phyloP scores from a whole-genome alignment of 23 tunicate genomes.

The Aplidium turbinatum region DNA sequence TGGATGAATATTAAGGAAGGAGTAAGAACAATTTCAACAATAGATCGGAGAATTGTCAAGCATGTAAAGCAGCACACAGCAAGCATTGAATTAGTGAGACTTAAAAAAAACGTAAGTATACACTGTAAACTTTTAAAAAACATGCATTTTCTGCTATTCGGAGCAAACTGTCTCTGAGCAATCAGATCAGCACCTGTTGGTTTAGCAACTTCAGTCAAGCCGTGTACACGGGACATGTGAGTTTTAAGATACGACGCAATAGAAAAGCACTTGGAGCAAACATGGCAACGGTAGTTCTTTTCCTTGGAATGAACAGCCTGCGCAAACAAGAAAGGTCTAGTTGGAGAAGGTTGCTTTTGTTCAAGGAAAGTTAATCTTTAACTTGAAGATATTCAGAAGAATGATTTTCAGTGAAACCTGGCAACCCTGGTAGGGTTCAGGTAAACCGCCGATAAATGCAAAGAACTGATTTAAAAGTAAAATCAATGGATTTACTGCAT shows the following conservation, averaged over 20 bases:
- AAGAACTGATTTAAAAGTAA: no score
- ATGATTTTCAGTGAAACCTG: not conserved
- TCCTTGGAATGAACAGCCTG: slow-evolving; percentile 93
- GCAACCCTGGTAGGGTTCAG: not conserved
- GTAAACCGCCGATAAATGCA: no score
- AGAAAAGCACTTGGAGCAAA: slow-evolving; percentile 70
- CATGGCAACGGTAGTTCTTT: slow-evolving; percentile 71
- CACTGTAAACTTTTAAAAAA: no score
- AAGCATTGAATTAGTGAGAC: no score
- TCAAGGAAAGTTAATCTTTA: not conserved
- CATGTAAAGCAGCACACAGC: no score
- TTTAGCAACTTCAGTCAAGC: slow-evolving; percentile 37
- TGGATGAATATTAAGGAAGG: no score
- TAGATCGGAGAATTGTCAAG: not conserved
- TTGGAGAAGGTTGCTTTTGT: not conserved
- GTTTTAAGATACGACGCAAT: slow-evolving; percentile 77
- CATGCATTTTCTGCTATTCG: no score
- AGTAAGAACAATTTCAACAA: not conserved
- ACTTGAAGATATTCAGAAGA: not conserved
- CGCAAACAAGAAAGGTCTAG: not conserved
- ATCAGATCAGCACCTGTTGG: no score
- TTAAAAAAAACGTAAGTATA: no score
- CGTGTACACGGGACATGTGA: slow-evolving; percentile 76
- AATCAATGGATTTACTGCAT: no score
- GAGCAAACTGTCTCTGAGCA: no score